Evolutionary conservation across 2,113 vertebrate genomes (phyloP), one percentile per base, ranked within the genome.

Genomic region (Tragelaphus imberbis): DNA sequence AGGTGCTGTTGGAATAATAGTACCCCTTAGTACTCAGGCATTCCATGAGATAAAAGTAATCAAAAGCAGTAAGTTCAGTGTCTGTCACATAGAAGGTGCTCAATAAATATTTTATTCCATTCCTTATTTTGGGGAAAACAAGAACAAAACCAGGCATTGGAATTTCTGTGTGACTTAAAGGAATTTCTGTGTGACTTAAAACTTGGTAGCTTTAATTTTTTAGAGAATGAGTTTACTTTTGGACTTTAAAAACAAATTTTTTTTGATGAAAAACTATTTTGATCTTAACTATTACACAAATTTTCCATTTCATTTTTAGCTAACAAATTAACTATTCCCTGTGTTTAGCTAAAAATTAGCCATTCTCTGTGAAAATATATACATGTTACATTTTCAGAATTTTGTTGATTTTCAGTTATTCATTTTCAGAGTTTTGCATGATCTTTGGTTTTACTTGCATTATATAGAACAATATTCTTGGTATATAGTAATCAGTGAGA

Each of bases 101-200:
- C 40, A 88, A 12, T 90, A 96, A 61, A 88, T 88, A 27, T 77
- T 95, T 33, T 84, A 90, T 96, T 84, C 21, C n/a, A 49, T 93
- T 96, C 19, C 51, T 75, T 33, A 82, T 89, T 94, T 94, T 88
- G 58, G 30, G 49, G 27, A 75, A 95, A 88, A 49, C 17, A 84
- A 95, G 95, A 91, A 59, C 6, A 80, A 94, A 93, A 44, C 8
- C 28, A 97, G 47, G 21, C 28, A 30, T 49, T 90, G 40, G 59
- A 90, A 95, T 97, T 82, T 94, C 47, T 96, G 28, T 89, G 51
- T 94, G n/a, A 84, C 28, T 80, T 98, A 87, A 97, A 96, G 40
- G 59, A 90, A 95, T 97, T 82, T 94, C 47, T 96, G 33, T 89
- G 51, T 94, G n/a, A 84, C 30, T 80, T 98, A 87, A 97, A 96